Base-by-base conservation (phyloP, 1,140 invertebrate species). In the Chionoecetes opilio region DNA sequence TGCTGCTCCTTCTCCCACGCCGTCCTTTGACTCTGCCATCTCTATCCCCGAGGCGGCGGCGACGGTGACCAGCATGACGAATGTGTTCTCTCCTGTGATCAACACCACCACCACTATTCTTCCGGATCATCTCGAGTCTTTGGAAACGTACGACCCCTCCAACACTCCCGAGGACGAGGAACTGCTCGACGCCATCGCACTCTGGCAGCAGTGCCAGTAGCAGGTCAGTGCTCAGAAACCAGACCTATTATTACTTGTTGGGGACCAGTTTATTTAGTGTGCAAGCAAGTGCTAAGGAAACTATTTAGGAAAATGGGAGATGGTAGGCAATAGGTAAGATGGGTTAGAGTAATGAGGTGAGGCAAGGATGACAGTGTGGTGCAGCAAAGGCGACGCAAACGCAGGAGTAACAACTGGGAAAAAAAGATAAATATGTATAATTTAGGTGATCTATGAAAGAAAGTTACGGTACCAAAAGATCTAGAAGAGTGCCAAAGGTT, bases 151-250 rank as follows among this genome's bases (percentile, higher is more conserved):
- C 87, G 94, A 94, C 91, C 41, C 95, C 0, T 41, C 90, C 46
- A 88, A 82, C 31, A 53, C 93, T 17, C 88, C 85, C 9, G 95
- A 96, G 34, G 96, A 96, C 75, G 96, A 96, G 41, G 96, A 96
- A 37, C 93, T 96, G 17, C 94, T 96, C 14, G 96, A 96, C 91
- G 96, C 96, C 37, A 96, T 96, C 93, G 96, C 96, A 35, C 91
- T 96, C 85, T 96, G 96, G 96, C 96, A 96, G 37, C 90, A 96
- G 91, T 96, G 93, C 75, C 92, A 96, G 82, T 93, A 96, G 93
- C 95, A 89, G 92, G 95, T 94, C 38, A 94, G 95, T 93, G 34
- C 17, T 75, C n/a, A 37, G 35, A 32, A 34, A 17, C 34, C 29
- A 6, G 11, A 26, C 9, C 17, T 92, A 11, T 17, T 37, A 31